These are phyloP conservation scores for Potamilus streckersoni DNA, from an alignment of 1,140 invertebrate genomes.

Conservation along the genomic window DNA sequence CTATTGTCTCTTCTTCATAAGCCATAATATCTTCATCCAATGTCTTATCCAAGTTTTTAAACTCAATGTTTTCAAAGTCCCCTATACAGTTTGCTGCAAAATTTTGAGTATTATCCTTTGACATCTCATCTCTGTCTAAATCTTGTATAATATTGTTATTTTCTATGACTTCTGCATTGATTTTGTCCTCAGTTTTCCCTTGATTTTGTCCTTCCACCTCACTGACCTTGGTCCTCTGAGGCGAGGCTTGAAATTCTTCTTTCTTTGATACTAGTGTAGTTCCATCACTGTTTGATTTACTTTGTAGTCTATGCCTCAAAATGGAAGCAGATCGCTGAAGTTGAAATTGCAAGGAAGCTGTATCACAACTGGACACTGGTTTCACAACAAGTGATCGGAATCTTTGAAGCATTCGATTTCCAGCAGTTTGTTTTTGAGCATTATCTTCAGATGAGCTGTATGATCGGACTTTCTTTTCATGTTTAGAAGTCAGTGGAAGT, in stretches of 20 bases:
- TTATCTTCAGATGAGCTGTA: constrained; percentile 30
- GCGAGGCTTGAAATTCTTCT: too few species aligned
- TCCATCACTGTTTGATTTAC: too few species aligned
- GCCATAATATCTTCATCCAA: constrained; percentile 26
- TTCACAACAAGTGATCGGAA: constrained; percentile 25
- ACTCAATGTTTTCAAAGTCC: not conserved
- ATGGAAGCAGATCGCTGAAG: constrained; percentile 24
- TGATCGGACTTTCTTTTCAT: constrained; percentile 11
- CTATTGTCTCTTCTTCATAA: constrained; percentile 8
- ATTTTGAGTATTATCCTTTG: not conserved
- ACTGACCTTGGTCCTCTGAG: too few species aligned
- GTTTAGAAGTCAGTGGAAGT: constrained; percentile 27
- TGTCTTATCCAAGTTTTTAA: constrained; percentile 23
- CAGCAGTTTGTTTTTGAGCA: not conserved
- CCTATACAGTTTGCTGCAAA: constrained; percentile 1
- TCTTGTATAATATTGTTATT: not conserved
- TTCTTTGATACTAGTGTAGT: too few species aligned
- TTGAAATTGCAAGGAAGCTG: constrained; percentile 17
- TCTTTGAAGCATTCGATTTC: constrained; percentile 13
- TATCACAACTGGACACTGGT: constrained; percentile 21
- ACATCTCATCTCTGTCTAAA: not conserved
- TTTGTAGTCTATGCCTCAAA: constrained; percentile 10
- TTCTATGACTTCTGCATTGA: not conserved
- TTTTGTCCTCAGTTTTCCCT: not conserved
- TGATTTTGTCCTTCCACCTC: too few species aligned